Evolutionary conservation across 2,113 vertebrate genomes (phyloP).

Genomic region (Myodes glareolus): DNA sequence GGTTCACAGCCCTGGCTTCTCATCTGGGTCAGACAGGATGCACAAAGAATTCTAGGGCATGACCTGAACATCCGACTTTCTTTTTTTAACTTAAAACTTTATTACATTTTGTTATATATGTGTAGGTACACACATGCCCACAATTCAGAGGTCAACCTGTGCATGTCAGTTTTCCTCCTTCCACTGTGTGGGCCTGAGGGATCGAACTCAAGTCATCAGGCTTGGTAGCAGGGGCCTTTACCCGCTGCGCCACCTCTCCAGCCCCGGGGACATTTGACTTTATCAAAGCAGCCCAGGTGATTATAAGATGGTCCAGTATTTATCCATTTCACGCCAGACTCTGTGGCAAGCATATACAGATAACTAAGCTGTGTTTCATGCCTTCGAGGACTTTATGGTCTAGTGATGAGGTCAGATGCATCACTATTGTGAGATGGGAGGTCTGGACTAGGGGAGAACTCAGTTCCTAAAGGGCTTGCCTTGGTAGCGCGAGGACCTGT

Average conservation of each 20-base stretch:
- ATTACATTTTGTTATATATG: neutral
- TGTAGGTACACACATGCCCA: too few species aligned
- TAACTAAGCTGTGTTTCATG: neutral
- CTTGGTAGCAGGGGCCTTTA: neutral
- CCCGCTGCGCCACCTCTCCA: neutral
- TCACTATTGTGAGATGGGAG: neutral
- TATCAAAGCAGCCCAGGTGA: neutral
- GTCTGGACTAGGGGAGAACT: neutral
- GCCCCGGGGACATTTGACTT: neutral
- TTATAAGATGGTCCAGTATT: neutral
- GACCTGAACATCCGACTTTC: neutral
- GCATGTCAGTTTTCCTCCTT: too few species aligned
- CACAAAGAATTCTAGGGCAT: neutral
- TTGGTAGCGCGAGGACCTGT: neutral
- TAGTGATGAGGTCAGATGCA: neutral
- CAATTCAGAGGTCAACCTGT: neutral
- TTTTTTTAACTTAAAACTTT: neutral
- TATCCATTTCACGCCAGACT: neutral
- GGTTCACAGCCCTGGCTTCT: neutral
- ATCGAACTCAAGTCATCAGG: neutral
- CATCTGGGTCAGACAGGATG: neutral
- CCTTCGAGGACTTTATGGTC: neutral
- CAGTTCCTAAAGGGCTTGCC: neutral
- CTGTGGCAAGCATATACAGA: neutral
- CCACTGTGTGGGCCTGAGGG: too few species aligned